A percentile compares a stretch with the other conserved stretches of the same genome.
These are phyloP conservation scores for Cenopis cana DNA, from an alignment of 2,888 invertebrate species.

Conservation along the genomic window DNA sequence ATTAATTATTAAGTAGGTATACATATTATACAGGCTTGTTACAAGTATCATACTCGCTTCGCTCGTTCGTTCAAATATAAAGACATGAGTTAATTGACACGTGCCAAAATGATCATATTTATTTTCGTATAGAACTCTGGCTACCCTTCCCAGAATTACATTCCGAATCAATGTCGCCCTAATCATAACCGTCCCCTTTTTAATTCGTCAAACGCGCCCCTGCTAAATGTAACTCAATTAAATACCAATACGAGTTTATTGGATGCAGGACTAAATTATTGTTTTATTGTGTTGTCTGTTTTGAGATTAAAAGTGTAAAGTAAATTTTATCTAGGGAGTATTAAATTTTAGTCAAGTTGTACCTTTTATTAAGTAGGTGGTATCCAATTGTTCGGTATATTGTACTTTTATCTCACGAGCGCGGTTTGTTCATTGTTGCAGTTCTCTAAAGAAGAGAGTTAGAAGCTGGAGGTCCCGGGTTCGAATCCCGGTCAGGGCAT, in stretches of 20 bases:
- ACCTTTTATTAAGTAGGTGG: too few species aligned
- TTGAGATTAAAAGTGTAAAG: conserved; percentile 19
- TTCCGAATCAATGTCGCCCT: conserved; percentile 31
- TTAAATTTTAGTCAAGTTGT: not conserved
- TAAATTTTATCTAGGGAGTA: not conserved
- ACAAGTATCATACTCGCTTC: too few species aligned
- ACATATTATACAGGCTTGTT: too few species aligned
- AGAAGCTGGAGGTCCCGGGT: too few species aligned
- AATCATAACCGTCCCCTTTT: conserved; percentile 64
- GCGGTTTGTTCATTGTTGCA: too few species aligned
- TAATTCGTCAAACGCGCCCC: conserved; percentile 76
- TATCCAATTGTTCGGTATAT: too few species aligned
- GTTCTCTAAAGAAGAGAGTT: too few species aligned
- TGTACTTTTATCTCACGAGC: too few species aligned
- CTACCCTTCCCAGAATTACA: not conserved
- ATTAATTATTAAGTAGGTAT: too few species aligned
- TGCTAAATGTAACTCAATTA: conserved; percentile 68
- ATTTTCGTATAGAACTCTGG: not conserved
- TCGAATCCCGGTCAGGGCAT: too few species aligned
- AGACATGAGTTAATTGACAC: not conserved
- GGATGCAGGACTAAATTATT: conserved; percentile 29
- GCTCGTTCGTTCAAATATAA: not conserved
- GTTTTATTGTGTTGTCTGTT: conserved; percentile 27
- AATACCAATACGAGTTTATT: conserved; percentile 54
- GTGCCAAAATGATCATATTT: conserved; percentile 9